Evolutionary conservation across 2,888 invertebrate genomes (phyloP).

Genomic region (Pristionchus fissidentatus): DNA sequence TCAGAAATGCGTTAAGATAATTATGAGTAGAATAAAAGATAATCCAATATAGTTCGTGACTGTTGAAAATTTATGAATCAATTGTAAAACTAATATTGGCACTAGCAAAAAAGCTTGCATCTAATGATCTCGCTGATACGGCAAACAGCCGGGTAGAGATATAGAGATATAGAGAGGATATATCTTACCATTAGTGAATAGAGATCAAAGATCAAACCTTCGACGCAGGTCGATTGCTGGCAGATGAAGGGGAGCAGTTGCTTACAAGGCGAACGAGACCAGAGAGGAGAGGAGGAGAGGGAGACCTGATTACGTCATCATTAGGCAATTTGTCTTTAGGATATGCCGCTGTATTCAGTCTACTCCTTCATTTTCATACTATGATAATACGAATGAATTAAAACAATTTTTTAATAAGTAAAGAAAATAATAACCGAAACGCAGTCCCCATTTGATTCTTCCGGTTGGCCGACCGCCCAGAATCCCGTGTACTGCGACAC

Average conservation of each 20-base stretch:
- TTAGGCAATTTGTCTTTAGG: too few species aligned
- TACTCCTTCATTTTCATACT: not conserved
- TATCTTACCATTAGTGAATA: not conserved
- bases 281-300: constrained; percentile 78
- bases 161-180: not conserved
- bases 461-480: constrained; percentile 91
- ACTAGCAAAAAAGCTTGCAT: not conserved
- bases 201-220: constrained; percentile 76
- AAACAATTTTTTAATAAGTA: not conserved
- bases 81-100: not conserved
- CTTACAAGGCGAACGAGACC: constrained; percentile 95
- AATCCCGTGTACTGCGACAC: constrained; percentile 80
- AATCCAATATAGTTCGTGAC: too few species aligned
- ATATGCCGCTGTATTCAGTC: constrained; percentile 46
- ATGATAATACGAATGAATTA: not conserved
- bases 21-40: too few species aligned
- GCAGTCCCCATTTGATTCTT: constrained; percentile 79
- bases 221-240: constrained; percentile 89
- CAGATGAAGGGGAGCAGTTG: constrained; percentile 94
- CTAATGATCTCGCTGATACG: too few species aligned
- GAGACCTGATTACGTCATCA: constrained; percentile 47
- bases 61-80: not conserved
- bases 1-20: too few species aligned
- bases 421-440: constrained; percentile 32
- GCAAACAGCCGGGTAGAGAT: not conserved